Percentiles rank a stretch among this genome's conserved stretches.
phyloP scores from a whole-genome alignment of 1,140 invertebrate genomes.

The Ridgeia piscesae region DNA sequence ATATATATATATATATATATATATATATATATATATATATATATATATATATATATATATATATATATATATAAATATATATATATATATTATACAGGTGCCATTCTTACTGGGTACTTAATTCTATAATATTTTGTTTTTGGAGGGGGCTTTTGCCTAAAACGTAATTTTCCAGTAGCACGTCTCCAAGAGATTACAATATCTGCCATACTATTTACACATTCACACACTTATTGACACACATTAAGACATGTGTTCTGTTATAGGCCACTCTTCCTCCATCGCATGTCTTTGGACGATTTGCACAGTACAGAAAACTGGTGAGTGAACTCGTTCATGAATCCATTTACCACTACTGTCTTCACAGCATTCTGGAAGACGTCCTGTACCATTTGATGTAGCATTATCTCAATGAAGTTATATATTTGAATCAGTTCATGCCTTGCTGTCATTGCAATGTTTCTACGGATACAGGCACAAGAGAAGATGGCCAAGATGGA shows the following conservation, averaged over 20 bases:
- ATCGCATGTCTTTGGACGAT: conserved; percentile 41
- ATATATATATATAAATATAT: too few relatives aligned
- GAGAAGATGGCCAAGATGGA: conserved; percentile 43
- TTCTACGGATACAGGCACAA: conserved; percentile 30
- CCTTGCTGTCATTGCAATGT: background rate
- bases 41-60: too few relatives aligned
- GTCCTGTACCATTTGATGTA: too few relatives aligned
- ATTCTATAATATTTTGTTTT: too few relatives aligned
- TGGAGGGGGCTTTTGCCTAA: too few relatives aligned
- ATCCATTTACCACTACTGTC: background rate
- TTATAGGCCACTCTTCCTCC: conserved; percentile 41
- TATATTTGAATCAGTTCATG: conserved; percentile 1
- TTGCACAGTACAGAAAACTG: conserved; percentile 49
- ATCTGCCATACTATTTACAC: background rate
- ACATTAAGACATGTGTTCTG: background rate
- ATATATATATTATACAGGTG: too few relatives aligned
- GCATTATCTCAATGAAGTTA: background rate
- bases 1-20: too few relatives aligned
- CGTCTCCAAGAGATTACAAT: background rate
- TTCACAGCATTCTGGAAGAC: too few relatives aligned
- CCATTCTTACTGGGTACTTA: too few relatives aligned
- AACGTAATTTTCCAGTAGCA: background rate
- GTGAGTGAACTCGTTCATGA: conserved; percentile 35
- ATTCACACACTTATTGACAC: background rate
- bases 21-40: too few relatives aligned